phyloP scores from a whole-genome alignment of 2,113 vertebrate species.

The Symphodus melops region DNA sequence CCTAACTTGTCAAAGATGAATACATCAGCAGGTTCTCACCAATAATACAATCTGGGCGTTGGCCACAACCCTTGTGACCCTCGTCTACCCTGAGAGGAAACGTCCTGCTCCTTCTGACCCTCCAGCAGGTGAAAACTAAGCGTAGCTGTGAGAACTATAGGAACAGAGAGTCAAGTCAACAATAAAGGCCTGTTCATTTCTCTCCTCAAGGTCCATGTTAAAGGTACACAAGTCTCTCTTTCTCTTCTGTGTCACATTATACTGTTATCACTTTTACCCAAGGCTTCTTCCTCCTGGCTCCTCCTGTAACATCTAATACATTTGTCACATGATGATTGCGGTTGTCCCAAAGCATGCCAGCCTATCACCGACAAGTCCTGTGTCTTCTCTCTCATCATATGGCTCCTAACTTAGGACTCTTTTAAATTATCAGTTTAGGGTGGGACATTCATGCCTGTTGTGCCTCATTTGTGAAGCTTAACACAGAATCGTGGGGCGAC shows the following conservation, averaged over 20 bases:
- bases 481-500: no score
- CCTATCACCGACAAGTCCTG: background rate
- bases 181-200: conserved; percentile 35
- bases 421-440: no score
- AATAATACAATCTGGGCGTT: conserved; percentile 44
- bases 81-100: conserved; percentile 22
- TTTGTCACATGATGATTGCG: background rate
- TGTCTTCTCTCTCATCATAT: no score
- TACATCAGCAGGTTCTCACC: background rate
- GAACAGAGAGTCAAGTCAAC: conserved; percentile 18
- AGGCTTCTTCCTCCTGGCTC: background rate
- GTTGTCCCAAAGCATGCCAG: background rate
- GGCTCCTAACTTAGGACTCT: no score
- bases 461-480: no score
- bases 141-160: conserved; percentile 26
- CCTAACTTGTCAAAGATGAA: conserved; percentile 1
- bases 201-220: conserved; percentile 1
- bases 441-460: no score
- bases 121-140: conserved; percentile 31
- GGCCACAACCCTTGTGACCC: conserved; percentile 38
- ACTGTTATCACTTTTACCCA: conserved; percentile 9
- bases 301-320: background rate
- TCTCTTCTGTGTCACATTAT: conserved; percentile 40
- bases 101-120: conserved; percentile 31
- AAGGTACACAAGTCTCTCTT: background rate